A percentile compares a stretch with the other conserved stretches of the same genome.
These are phyloP conservation scores for Callyntrura sp. DNA, from an alignment of 2,888 invertebrate genomes.

Conservation along the genomic window DNA sequence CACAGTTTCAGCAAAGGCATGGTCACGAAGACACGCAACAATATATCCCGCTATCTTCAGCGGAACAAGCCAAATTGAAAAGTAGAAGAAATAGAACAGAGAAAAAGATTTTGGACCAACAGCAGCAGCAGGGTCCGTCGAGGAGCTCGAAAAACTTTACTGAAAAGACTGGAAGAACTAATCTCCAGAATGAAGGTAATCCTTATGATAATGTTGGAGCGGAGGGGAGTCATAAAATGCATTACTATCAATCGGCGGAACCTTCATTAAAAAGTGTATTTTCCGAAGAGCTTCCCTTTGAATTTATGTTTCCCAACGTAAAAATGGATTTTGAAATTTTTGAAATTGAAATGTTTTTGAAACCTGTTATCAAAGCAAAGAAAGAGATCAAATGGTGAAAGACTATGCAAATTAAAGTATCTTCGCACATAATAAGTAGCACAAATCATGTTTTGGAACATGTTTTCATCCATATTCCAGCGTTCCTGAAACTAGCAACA, in stretches of 20 bases:
- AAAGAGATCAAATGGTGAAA: not conserved
- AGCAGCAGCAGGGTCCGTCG: not conserved
- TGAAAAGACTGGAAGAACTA: constrained; percentile 58
- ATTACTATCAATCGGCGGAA: constrained; percentile 5
- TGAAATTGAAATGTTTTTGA: constrained; percentile 79
- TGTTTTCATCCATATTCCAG: no score
- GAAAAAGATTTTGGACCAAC: constrained; percentile 23
- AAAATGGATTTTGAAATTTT: constrained; percentile 79
- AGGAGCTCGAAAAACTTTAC: constrained; percentile 31
- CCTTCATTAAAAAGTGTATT: not conserved
- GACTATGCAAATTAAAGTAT: no score
- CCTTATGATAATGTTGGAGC: not conserved
- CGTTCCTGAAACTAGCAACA: not conserved
- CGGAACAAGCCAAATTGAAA: constrained; percentile 62
- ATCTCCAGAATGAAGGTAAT: constrained; percentile 46
- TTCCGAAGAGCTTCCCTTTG: not conserved
- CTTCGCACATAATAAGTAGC: no score
- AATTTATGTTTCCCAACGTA: constrained; percentile 61
- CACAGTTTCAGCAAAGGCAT: not conserved
- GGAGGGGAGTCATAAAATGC: constrained; percentile 19
- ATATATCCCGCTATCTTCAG: constrained; percentile 47
- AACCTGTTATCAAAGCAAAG: constrained; percentile 48
- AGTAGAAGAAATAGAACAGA: constrained; percentile 35
- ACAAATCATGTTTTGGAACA: no score
- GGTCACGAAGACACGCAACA: not conserved